phyloP scores from a whole-genome alignment of 2,888 invertebrate genomes.

The Stomorhina lunata region DNA sequence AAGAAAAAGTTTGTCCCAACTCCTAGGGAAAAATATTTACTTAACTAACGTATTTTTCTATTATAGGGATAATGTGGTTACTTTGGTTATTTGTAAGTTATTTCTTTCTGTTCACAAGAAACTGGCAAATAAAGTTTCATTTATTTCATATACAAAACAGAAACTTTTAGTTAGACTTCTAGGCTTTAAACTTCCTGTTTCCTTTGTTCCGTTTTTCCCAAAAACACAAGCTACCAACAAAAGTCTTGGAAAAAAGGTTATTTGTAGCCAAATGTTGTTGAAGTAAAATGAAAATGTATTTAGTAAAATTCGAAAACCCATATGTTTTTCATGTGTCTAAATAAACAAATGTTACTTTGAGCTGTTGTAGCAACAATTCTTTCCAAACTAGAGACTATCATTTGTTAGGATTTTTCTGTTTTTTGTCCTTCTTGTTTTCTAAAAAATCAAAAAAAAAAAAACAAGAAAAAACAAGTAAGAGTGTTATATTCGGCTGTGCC shows the following conservation, averaged over 20 bases:
- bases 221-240: background rate
- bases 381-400: too few species aligned
- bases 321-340: conserved; percentile 48
- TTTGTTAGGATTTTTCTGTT: background rate
- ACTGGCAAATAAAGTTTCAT: conserved; percentile 10
- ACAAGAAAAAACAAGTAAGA: too few species aligned
- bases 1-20: background rate
- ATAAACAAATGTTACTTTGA: conserved; percentile 40
- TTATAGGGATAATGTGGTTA: background rate
- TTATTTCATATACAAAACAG: background rate
- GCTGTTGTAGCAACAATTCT: conserved; percentile 27
- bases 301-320: conserved; percentile 43
- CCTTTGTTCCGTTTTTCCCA: too few species aligned
- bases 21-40: conserved; percentile 17
- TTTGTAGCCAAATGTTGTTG: background rate
- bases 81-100: background rate
- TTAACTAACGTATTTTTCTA: conserved; percentile 18
- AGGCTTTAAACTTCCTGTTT: background rate
- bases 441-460: background rate
- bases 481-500: too few species aligned
- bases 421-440: background rate
- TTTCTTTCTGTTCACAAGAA: background rate
- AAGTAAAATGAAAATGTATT: conserved; percentile 27
- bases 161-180: background rate
- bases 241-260: background rate